Conservation (phyloP, 2,113 vertebrate genomes). For the Hippocampus mohnikei region DNA sequence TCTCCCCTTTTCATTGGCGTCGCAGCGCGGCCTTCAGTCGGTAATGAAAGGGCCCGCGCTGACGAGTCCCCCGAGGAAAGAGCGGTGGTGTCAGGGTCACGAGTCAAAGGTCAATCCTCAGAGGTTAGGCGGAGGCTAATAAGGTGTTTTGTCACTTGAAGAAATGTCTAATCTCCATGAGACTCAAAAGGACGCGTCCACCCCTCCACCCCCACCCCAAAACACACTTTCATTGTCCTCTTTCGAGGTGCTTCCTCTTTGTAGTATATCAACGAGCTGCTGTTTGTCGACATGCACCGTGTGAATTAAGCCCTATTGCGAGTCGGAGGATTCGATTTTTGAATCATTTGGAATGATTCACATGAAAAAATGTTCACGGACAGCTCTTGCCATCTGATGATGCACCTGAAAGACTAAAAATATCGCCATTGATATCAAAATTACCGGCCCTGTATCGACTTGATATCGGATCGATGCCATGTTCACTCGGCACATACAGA, state of each 20-base stretch:
- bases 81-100: constrained; percentile 48
- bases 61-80: constrained; percentile 44
- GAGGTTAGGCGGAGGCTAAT: constrained; percentile 61
- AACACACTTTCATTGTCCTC: constrained; percentile 27
- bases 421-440: too few relatives aligned
- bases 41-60: constrained; percentile 51
- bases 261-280: constrained; percentile 40
- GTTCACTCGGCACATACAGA: too few relatives aligned
- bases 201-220: constrained; percentile 23
- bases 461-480: too few relatives aligned
- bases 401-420: too few relatives aligned
- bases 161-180: constrained; percentile 70
- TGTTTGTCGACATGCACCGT: constrained; percentile 24
- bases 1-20: constrained; percentile 40
- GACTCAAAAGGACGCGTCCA: constrained; percentile 63
- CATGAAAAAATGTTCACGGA: too few relatives aligned
- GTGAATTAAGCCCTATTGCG: not conserved
- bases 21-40: constrained; percentile 24
- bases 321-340: not conserved
- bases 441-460: too few relatives aligned
- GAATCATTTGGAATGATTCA: not conserved
- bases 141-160: constrained; percentile 71
- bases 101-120: constrained; percentile 71
- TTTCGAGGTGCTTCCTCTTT: constrained; percentile 52
- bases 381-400: too few relatives aligned